A percentile compares a stretch with the other conserved stretches of the same genome.
phyloP scores from a whole-genome alignment of 2,888 invertebrate species.

The Tenthredo livida region DNA sequence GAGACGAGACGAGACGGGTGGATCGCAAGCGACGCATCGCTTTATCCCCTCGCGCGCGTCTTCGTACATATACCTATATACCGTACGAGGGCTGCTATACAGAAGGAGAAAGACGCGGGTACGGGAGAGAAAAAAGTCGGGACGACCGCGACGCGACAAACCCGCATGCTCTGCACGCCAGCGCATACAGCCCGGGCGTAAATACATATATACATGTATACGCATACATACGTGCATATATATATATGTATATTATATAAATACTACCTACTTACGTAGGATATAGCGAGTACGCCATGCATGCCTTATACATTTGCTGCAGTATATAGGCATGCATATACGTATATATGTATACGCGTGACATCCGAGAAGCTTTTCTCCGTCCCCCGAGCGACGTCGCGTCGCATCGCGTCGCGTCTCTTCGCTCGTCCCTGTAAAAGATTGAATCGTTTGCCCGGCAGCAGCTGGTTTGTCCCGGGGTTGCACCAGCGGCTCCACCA shows the following conservation, averaged over 20 bases:
- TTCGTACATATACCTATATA: not conserved
- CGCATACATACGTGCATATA: not conserved
- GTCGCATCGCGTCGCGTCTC: not conserved
- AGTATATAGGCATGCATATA: not conserved
- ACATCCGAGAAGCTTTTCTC: conserved; percentile 41
- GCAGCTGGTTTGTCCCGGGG: conserved; percentile 26
- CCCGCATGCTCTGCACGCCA: not conserved
- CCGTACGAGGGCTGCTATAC: not conserved
- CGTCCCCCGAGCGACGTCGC: not conserved
- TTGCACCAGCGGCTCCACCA: not conserved
- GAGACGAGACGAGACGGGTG: not conserved
- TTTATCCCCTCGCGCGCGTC: conserved; percentile 15
- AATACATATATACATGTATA: not conserved
- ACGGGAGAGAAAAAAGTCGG: not conserved
- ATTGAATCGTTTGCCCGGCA: conserved; percentile 49
- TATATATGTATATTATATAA: not conserved
- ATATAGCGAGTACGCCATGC: not conserved
- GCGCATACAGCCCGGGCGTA: not conserved
- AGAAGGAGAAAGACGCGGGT: not conserved
- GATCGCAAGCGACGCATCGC: not conserved
- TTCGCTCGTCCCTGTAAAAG: conserved; percentile 3
- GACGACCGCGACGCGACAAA: not conserved
- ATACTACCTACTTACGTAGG: not conserved
- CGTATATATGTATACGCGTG: not conserved
- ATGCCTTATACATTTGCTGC: not conserved